Evolutionary conservation across 2,797 vertebrate species (phyloP).

Genomic region (Miopithecus talapoin): DNA sequence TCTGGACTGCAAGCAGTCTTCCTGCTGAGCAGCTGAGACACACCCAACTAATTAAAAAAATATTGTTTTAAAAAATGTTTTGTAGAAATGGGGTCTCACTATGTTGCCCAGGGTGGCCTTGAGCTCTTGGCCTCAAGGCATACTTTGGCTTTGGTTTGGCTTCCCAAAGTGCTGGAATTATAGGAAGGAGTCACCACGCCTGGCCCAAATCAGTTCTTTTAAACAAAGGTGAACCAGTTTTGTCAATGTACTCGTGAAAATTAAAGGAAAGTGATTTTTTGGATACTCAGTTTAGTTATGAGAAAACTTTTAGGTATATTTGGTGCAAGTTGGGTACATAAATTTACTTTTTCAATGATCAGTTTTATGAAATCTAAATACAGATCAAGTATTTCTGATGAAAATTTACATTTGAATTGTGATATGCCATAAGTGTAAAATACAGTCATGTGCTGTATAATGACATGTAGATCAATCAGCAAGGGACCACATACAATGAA

Average conservation of each 20-base stretch:
- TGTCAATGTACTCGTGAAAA: not conserved
- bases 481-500: not conserved
- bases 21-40: not conserved
- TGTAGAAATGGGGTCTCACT: not conserved
- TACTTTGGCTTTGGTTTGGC: not conserved
- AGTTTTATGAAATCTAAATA: not conserved
- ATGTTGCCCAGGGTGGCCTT: not conserved
- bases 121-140: not conserved
- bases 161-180: not conserved
- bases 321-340: not conserved
- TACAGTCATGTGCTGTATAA: not conserved
- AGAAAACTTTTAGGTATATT: not conserved
- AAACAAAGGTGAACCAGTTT: not conserved
- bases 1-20: not conserved
- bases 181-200: not conserved
- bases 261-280: not conserved
- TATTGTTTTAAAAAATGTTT: not conserved
- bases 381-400: not conserved
- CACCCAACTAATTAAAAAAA: not conserved
- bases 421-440: not conserved
- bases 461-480: not conserved
- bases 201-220: not conserved
- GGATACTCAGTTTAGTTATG: not conserved
- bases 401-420: conserved; percentile 8
- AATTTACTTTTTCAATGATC: not conserved